Base-by-base conservation (phyloP, 2,113 vertebrate genomes). In the Hyaena hyaena region DNA sequence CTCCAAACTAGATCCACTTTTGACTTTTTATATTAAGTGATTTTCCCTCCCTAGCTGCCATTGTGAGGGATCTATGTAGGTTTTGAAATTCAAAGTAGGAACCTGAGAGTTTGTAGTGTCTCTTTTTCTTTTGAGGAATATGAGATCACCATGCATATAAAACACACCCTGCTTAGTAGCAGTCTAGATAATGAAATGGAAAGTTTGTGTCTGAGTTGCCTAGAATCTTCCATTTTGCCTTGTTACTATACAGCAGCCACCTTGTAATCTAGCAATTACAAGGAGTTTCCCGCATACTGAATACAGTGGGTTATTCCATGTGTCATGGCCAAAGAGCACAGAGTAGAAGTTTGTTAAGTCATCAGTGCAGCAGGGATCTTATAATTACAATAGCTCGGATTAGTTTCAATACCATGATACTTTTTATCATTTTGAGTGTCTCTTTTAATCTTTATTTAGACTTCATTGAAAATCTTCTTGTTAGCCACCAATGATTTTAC, bases 1-100 rank as follows among this genome's bases (percentile, higher is more conserved):
- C 33, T 85, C 24, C 69, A 94, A 91, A 85, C 23, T 97, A 97
- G 48, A 95, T 94, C 5, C 92, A 35, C 94, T 89, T 95, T 31
- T 53, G 85, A 86, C 23, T 96, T 97, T 97, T 69, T 66, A 66
- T 97, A 89, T 71, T 87, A 94, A 84, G 0, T 23, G 19, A 12
- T 71, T 82, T 69, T 50, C 85, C 58, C 79, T 61, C 39, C 24
- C 11, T 53, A 12, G 33, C 12, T 95, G 55, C 96, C 73, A 92
- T 76, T 61, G 24, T 95, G 80, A 97, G 92, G 61, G 91, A 93
- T 33, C 43, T 65, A 31, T 97, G 63, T 76, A 94, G 33, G 69
- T 96, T 98, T 98, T 98, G 90, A 97, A 98, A 98, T 92, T 89
- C 84, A 93, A 95, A 86, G 50, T 63, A 97, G 74, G 61, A 93